A percentile compares a stretch with the other conserved stretches of the same genome.
Evolutionary conservation across 2,113 vertebrate species (phyloP).

Genomic region (Pteropus alecto): DNA sequence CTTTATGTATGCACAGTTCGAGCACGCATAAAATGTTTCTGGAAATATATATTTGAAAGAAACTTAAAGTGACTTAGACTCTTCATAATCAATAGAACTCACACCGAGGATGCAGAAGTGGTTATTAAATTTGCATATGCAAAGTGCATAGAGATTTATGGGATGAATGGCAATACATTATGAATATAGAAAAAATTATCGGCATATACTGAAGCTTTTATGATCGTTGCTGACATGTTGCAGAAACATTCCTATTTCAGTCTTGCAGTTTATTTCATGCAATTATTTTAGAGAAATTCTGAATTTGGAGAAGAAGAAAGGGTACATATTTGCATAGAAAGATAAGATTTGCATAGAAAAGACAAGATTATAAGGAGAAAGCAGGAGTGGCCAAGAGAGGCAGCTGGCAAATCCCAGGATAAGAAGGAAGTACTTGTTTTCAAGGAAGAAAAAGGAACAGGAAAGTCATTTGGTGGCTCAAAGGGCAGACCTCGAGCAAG

Average conservation of each 20-base stretch:
- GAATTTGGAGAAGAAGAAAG: background rate
- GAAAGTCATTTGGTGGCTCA: fast-evolving
- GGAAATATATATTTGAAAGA: background rate
- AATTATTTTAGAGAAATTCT: background rate
- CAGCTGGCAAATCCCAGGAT: background rate
- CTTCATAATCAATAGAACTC: background rate
- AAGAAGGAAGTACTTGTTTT: background rate
- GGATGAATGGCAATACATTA: background rate
- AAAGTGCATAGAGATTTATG: no score
- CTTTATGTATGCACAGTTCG: background rate
- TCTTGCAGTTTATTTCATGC: background rate
- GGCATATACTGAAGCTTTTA: background rate
- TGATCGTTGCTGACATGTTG: background rate
- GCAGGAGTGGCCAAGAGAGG: background rate
- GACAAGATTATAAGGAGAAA: background rate
- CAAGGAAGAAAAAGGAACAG: background rate
- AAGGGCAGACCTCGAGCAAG: background rate
- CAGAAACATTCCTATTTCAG: background rate
- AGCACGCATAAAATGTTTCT: background rate
- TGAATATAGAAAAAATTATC: no score
- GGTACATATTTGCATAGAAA: background rate
- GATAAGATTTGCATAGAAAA: background rate
- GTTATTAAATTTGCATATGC: background rate
- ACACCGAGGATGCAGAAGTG: background rate
- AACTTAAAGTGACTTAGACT: background rate